Evolutionary conservation across 2,113 vertebrate species (phyloP), one percentile per base, ranked within the genome.

Genomic region (Casuarius casuarius): DNA sequence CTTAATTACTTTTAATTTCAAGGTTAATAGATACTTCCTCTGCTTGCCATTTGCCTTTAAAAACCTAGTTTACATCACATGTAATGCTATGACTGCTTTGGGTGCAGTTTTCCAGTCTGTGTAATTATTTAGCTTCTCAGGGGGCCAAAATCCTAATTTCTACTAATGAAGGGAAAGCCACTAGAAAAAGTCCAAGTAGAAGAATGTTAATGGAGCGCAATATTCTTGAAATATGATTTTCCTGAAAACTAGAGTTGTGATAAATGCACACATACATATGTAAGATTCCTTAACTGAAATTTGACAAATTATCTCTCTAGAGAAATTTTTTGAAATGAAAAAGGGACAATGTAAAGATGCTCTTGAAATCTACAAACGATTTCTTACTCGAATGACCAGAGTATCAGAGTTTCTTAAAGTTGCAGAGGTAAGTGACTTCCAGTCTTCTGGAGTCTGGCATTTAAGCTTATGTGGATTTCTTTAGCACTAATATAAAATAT

Each of bases 311-410:
- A 52, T 89, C 97, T 89, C 96, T 87, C 49, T 92, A 99, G 99
- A 99, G 98, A 99, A 99, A 96, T 99, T 99, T 97, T 99, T 99
- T 98, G 99, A 99, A 98, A 99, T 99, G 99, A 99, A 99, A 98
- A 99, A 99, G 97, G 99, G 99, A 81, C 99, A 99, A 79, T 99
- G 99, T 98, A 99, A 99, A 98, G 99, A 99, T 49, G 99, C 99
- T 40, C 98, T 99, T 96, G 99, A 99, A 98, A 99, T 99, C 97
- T 99, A 99, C 97, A 99, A 99, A 97, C 98, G 99, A 84, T 99
- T 99, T 98, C 98, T 99, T 80, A 99, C 99, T 82, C 98, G 99
- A 97, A 99, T 99, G 99, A 99, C 99, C 28, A 98, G 99, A 76
- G 99, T 99, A 72, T 99, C 99, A 42, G 99, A 99, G 97, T 99